Percentiles rank a stretch among this genome's conserved stretches.
Conservation (phyloP, 2,797 vertebrate genomes). For the Muscicapa comitata region DNA sequence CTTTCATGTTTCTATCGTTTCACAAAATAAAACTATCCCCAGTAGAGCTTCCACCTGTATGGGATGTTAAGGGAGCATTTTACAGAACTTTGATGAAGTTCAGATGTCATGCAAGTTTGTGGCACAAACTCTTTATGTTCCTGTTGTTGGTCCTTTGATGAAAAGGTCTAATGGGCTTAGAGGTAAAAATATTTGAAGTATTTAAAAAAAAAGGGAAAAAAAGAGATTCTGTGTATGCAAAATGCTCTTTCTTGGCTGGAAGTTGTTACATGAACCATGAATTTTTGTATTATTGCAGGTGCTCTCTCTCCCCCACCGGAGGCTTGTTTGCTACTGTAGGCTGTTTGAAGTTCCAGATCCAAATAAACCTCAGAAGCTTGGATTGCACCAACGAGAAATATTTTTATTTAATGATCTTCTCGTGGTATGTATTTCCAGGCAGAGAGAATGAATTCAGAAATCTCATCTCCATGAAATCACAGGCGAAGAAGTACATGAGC, state of each 20-base stretch:
- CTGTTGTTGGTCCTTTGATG: not conserved
- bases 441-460: not conserved
- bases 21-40: not conserved
- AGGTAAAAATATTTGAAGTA: not conserved
- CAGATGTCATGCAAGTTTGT: not conserved
- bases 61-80: not conserved
- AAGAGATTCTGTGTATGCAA: not conserved
- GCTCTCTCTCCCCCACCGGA: slow-evolving; percentile 90
- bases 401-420: slow-evolving; percentile 98
- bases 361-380: slow-evolving; percentile 95
- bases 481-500: not conserved
- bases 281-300: slow-evolving; percentile 75
- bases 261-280: not conserved
- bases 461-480: not conserved
- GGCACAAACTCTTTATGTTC: not conserved
- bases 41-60: not conserved
- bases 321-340: slow-evolving; percentile 95
- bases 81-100: not conserved
- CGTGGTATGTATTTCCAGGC: slow-evolving; percentile 82
- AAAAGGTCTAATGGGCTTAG: not conserved
- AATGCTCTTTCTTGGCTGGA: not conserved
- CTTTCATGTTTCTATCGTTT: not conserved
- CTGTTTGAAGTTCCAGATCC: slow-evolving; percentile 97
- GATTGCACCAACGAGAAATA: slow-evolving; percentile 95
- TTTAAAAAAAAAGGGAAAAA: not conserved